phyloP scores from a whole-genome alignment of 2,113 vertebrate genomes.

The Heterotilapia buettikoferi region DNA sequence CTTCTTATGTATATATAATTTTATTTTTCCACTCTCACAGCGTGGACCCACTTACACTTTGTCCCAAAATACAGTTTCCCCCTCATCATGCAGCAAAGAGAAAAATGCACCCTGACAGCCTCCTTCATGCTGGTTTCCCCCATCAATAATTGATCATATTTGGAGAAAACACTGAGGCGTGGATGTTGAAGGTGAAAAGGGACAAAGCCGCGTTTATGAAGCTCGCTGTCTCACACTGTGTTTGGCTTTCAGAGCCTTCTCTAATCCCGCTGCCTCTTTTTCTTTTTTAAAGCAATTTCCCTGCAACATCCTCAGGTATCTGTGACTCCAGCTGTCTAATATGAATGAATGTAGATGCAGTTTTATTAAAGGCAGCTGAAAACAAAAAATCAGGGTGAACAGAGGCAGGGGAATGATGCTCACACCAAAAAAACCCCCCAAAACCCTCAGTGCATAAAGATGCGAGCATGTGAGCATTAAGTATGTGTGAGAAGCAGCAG shows the following conservation, averaged over 20 bases:
- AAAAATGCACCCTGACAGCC: constrained; percentile 23
- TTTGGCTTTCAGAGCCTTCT: neutral
- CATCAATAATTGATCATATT: constrained; percentile 57
- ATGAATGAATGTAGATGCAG: neutral
- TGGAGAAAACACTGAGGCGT: constrained; percentile 13
- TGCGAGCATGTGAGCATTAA: neutral
- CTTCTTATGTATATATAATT: neutral
- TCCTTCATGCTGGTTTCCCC: constrained; percentile 25
- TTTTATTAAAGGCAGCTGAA: neutral
- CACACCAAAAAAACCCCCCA: fast-evolving
- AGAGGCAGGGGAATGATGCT: constrained; percentile 3
- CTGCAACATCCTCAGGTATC: constrained; percentile 4
- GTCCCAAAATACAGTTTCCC: neutral
- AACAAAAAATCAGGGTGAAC: constrained; percentile 3
- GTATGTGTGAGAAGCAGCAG: neutral
- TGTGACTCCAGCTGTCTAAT: constrained; percentile 9
- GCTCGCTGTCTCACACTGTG: neutral
- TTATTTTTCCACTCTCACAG: neutral
- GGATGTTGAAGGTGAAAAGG: constrained; percentile 39
- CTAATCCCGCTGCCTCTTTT: neutral
- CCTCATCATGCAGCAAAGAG: neutral
- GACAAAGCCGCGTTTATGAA: constrained; percentile 12
- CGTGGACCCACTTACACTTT: neutral
- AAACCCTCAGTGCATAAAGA: neutral
- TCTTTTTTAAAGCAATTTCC: neutral